Evolutionary conservation across 2,797 vertebrate species (phyloP).

Genomic region (Meda fulgida): DNA sequence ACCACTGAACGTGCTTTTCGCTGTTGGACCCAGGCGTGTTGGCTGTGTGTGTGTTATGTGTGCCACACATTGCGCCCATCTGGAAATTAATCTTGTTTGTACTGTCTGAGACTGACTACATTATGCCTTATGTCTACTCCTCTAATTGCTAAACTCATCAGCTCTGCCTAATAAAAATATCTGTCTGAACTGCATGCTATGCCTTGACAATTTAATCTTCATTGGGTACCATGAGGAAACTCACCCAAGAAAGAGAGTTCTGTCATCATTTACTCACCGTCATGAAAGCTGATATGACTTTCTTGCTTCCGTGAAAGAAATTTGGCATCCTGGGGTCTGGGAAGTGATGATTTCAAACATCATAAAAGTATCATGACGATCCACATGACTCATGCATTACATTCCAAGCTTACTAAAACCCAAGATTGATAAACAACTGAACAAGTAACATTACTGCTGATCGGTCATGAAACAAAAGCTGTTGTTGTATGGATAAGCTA

Average conservation of each 20-base stretch:
- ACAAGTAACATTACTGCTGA: not conserved
- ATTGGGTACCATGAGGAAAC: constrained; percentile 7
- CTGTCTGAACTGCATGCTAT: constrained; percentile 30
- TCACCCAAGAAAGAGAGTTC: not conserved
- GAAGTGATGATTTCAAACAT: not conserved
- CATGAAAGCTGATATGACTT: not conserved
- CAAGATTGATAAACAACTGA: not conserved
- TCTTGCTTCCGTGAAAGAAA: not conserved
- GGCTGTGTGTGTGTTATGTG: constrained; percentile 26
- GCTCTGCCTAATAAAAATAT: constrained; percentile 29
- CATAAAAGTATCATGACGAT: not conserved
- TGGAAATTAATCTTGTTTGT: constrained; percentile 46
- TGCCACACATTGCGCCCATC: constrained; percentile 39
- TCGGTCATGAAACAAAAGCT: not conserved
- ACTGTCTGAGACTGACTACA: constrained; percentile 50
- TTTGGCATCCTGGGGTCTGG: not conserved
- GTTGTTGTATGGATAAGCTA: not conserved
- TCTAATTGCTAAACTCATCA: constrained; percentile 37
- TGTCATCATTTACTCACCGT: not conserved
- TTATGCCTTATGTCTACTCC: constrained; percentile 25
- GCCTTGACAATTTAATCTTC: constrained; percentile 37
- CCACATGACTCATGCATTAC: not conserved
- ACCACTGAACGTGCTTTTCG: constrained; percentile 54
- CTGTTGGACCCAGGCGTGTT: constrained; percentile 14
- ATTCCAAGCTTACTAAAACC: not conserved